Evolutionary conservation across 2,888 invertebrate genomes (phyloP).

Genomic region (Ochropleura plecta): DNA sequence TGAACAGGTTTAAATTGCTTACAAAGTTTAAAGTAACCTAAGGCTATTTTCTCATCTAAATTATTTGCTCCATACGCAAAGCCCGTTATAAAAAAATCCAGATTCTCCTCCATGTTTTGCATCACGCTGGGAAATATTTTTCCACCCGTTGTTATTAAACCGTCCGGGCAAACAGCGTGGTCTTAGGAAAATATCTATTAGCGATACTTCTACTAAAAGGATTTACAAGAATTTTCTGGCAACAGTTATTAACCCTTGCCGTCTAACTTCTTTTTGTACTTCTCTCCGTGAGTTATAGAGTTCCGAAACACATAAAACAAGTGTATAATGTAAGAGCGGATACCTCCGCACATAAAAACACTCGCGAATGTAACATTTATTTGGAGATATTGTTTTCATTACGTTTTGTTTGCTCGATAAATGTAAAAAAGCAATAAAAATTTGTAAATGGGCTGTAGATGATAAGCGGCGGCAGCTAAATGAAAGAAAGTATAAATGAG

Average conservation of each 20-base stretch:
- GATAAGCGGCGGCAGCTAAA: slow-evolving; percentile 74
- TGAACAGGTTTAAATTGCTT: slow-evolving; percentile 43
- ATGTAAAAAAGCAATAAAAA: slow-evolving; percentile 67
- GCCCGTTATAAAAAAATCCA: slow-evolving; percentile 20
- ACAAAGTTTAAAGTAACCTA: slow-evolving; percentile 41
- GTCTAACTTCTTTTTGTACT: slow-evolving; percentile 55
- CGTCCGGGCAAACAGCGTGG: slow-evolving; percentile 10
- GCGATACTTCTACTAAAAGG: slow-evolving; percentile 54
- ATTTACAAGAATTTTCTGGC: slow-evolving; percentile 44
- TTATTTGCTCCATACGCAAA: slow-evolving; percentile 41
- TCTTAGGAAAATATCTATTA: slow-evolving; percentile 48
- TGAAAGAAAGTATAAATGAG: slow-evolving; percentile 82
- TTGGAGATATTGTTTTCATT: slow-evolving; percentile 70
- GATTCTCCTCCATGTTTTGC: slow-evolving; percentile 38
- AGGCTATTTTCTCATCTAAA: slow-evolving; percentile 46
- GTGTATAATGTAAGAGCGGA: slow-evolving; percentile 57
- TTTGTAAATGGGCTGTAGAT: slow-evolving; percentile 67
- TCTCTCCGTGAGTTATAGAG: slow-evolving; percentile 60
- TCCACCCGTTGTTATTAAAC: slow-evolving; percentile 39
- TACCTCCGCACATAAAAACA: slow-evolving; percentile 65
- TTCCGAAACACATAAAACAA: slow-evolving; percentile 68
- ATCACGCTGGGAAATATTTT: slow-evolving; percentile 26
- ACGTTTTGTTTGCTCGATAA: slow-evolving; percentile 67
- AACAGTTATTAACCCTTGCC: slow-evolving; percentile 53
- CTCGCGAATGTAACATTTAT: slow-evolving; percentile 64